These are phyloP conservation scores for Lithophane leautieri DNA, from an alignment of 2,888 invertebrate species.

Conservation along the genomic window DNA sequence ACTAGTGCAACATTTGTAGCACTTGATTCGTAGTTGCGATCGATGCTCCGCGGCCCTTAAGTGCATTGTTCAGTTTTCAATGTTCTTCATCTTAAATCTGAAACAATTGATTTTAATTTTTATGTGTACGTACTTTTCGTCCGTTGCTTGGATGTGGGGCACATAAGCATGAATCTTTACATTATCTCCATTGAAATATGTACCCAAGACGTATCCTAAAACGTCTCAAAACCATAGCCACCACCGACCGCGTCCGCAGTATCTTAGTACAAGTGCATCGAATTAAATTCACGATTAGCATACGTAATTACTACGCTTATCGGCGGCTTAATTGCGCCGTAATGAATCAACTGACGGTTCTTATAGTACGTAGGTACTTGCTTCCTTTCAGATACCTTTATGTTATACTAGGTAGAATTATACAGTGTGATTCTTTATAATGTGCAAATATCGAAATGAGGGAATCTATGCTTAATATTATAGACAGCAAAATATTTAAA, in stretches of 20 bases:
- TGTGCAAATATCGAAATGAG: no score
- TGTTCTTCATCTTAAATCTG: not conserved
- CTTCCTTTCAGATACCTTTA: conserved; percentile 33
- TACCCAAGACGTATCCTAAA: conserved; percentile 7
- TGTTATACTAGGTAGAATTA: no score
- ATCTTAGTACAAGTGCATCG: conserved; percentile 77
- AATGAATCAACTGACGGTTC: conserved; percentile 82
- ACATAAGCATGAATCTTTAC: not conserved
- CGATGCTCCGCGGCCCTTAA: no score
- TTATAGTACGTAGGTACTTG: conserved; percentile 33
- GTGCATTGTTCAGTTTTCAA: not conserved
- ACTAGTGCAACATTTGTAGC: no score
- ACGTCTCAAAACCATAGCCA: conserved; percentile 17
- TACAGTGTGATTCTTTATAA: no score
- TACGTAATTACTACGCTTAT: conserved; percentile 89
- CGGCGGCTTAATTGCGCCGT: conserved; percentile 86
- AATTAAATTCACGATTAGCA: conserved; percentile 87
- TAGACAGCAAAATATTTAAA: no score
- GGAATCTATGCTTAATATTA: no score
- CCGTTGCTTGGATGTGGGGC: not conserved
- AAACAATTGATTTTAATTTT: not conserved
- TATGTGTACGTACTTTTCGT: not conserved
- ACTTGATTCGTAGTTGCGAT: no score
- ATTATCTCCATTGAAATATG: not conserved
- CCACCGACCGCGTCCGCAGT: conserved; percentile 56